phyloP scores from a whole-genome alignment of 2,888 invertebrate species.

The Ceriagrion tenellum region DNA sequence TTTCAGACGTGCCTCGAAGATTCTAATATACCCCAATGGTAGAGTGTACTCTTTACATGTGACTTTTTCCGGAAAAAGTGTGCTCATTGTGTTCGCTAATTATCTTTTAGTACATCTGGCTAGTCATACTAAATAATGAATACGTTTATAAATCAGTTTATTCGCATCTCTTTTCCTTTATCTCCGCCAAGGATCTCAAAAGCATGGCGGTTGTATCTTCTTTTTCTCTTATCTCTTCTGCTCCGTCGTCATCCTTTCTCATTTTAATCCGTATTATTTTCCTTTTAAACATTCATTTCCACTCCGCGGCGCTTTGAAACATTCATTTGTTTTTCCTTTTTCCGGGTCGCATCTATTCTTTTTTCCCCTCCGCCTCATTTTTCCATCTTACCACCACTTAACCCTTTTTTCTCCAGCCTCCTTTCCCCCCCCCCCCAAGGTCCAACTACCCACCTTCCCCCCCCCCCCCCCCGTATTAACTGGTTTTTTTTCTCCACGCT shows the following conservation, averaged over 20 bases:
- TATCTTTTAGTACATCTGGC: too few relatives aligned
- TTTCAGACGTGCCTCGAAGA: too few relatives aligned
- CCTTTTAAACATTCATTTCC: slow-evolving; percentile 18
- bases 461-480: too few relatives aligned
- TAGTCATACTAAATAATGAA: too few relatives aligned
- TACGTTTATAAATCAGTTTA: too few relatives aligned
- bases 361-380: background rate
- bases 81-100: too few relatives aligned
- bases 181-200: background rate
- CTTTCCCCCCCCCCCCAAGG: background rate
- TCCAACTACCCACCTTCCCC: too few relatives aligned
- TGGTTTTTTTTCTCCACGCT: too few relatives aligned
- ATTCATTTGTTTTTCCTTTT: background rate
- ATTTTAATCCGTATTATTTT: background rate
- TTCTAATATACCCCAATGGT: too few relatives aligned
- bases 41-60: too few relatives aligned
- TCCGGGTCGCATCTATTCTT: background rate
- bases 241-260: background rate
- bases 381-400: background rate
- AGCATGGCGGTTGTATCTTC: background rate
- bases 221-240: background rate
- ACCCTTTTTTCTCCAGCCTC: background rate
- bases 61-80: too few relatives aligned
- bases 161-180: background rate
- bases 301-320: background rate